Base-by-base conservation (phyloP, 2,113 vertebrate genomes). In the Hemichromis elongatus region DNA sequence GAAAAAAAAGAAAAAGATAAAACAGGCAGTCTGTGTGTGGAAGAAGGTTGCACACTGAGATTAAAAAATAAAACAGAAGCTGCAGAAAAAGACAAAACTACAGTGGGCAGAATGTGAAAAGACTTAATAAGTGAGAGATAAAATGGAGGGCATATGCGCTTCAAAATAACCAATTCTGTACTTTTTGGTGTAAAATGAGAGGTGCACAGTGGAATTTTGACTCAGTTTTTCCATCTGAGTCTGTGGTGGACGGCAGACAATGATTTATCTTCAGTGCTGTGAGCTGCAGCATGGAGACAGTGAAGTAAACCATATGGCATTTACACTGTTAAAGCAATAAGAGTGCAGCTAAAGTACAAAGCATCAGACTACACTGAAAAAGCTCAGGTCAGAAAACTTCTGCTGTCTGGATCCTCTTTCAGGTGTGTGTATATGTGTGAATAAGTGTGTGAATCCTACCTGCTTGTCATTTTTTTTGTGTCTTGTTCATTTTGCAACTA, bases 231-330 rank as follows among this genome's bases (percentile, higher is more conserved):
- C 95, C 95, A 93, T 94, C 89, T 86, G 57, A 82, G 91, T 90
- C 86, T 91, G 91, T 77, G 82, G 87, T 77, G 85, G 88, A 88
- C 55, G 53, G 89, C 80, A 91, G 93, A 89, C 91, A 73, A 79
- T 90, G 93, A 93, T 95, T 94, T 95, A 93, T 95, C 92, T 84
- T 10, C 85, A 59, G 47, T 37, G 68, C 91, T 91, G 84, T 80
- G 91, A 89, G 90, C 90, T 93, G 80, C 89, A 91, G 88, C 24
- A 6, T 8, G 83, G 89, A 95, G 92, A 95, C 91, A 87, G 90
- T 95, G 94, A 95, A 92, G 89, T 93, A 94, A 95, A 94, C 90
- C 95, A 95, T 93, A 91, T 95, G 95, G 92, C 87, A 88, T 93
- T 92, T 92, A 33, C 80, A 85, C 94, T 94, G 92, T 83, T 94